phyloP scores from a whole-genome alignment of 2,113 vertebrate genomes.

The Odontesthes bonariensis region DNA sequence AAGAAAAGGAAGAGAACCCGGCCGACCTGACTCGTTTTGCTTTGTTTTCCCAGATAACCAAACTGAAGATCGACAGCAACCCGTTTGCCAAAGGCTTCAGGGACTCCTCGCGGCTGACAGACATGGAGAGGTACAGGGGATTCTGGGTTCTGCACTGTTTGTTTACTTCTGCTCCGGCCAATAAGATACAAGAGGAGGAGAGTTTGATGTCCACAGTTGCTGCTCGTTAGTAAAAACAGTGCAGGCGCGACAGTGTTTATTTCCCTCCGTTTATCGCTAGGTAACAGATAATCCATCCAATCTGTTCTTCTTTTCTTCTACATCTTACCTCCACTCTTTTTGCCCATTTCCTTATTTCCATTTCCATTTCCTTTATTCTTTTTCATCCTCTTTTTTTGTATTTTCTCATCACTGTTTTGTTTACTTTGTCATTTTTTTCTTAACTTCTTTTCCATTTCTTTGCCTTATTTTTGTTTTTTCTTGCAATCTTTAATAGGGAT shows the following conservation, averaged over 20 bases:
- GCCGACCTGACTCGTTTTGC: not conserved
- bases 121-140: conserved; percentile 98
- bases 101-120: conserved; percentile 97
- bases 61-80: conserved; percentile 99
- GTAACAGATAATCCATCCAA: not conserved
- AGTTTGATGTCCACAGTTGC: not conserved
- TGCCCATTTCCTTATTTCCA: too few species aligned
- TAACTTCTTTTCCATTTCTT: not conserved
- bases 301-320: not conserved
- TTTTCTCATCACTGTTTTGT: not conserved
- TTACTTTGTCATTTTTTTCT: not conserved
- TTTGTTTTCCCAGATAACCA: conserved; percentile 91
- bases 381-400: not conserved
- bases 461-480: not conserved
- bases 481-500: not conserved
- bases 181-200: conserved; percentile 76
- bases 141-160: conserved; percentile 80
- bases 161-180: conserved; percentile 50
- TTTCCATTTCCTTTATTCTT: not conserved
- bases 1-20: not conserved
- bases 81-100: conserved; percentile 99
- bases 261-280: conserved; percentile 8
- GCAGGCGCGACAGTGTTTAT: conserved; percentile 36
- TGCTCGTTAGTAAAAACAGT: conserved; percentile 49
- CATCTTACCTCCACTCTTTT: not conserved